A percentile compares a stretch with the other conserved stretches of the same genome.
These are phyloP conservation scores for Raja brachyura DNA, from an alignment of 2,113 vertebrate genomes.

Conservation along the genomic window DNA sequence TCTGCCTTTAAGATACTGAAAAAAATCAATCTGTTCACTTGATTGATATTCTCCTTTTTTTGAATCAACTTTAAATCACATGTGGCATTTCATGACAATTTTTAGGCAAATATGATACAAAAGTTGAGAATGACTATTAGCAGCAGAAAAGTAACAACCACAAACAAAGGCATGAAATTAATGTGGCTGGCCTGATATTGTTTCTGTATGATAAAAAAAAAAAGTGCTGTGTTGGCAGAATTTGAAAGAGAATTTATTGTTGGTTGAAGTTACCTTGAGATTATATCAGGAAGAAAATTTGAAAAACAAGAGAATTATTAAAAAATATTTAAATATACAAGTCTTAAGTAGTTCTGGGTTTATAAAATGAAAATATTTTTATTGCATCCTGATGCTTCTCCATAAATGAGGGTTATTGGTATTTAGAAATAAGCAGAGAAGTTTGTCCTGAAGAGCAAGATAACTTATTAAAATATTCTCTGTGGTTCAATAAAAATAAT, in stretches of 20 bases:
- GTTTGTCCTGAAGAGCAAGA: background rate
- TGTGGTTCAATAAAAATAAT: background rate
- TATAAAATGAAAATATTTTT: constrained; percentile 22
- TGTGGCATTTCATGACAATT: no score
- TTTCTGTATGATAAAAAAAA: background rate
- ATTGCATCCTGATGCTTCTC: background rate
- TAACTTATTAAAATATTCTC: constrained; percentile 25
- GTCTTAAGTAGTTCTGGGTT: background rate
- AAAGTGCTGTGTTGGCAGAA: background rate
- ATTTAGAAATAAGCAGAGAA: constrained; percentile 11
- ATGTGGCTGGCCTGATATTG: background rate
- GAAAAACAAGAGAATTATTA: background rate
- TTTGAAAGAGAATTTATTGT: background rate
- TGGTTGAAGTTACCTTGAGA: background rate
- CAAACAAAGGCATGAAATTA: background rate
- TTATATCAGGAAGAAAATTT: background rate
- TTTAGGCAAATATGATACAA: background rate
- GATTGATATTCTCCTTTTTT: background rate
- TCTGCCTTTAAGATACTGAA: background rate
- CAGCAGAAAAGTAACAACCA: background rate
- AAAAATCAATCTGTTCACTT: background rate
- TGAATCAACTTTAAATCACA: no score
- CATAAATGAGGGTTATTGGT: background rate
- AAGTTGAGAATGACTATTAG: background rate
- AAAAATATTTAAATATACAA: background rate